These are phyloP conservation scores for Vimba vimba DNA, from an alignment of 2,113 vertebrate genomes.

Conservation along the genomic window DNA sequence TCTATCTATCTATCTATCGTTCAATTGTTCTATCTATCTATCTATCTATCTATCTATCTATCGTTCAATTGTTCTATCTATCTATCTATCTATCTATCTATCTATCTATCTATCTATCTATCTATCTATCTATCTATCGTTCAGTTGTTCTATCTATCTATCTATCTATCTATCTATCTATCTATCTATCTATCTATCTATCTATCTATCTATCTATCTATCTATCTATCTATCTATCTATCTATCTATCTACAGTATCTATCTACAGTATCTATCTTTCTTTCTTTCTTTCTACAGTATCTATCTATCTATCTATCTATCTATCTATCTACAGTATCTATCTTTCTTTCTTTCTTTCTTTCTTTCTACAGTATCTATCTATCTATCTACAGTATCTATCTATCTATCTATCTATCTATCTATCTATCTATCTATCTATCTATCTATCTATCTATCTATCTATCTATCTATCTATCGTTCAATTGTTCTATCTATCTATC, in stretches of 20 bases:
- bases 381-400: background rate
- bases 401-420: background rate
- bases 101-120: background rate
- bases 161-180: background rate
- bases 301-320: no score
- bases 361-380: background rate
- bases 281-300: no score
- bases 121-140: background rate
- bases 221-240: background rate
- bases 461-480: no score
- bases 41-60: background rate
- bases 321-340: background rate
- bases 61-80: background rate
- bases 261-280: background rate
- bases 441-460: background rate
- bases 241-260: background rate
- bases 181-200: background rate
- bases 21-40: background rate
- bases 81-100: background rate
- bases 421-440: background rate
- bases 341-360: background rate
- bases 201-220: background rate
- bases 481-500: no score
- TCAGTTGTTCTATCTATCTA: no score
- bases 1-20: background rate